A percentile compares a stretch with the other conserved stretches of the same genome.
Evolutionary conservation across 2,113 vertebrate species (phyloP).

Genomic region (Eulemur rufifrons): DNA sequence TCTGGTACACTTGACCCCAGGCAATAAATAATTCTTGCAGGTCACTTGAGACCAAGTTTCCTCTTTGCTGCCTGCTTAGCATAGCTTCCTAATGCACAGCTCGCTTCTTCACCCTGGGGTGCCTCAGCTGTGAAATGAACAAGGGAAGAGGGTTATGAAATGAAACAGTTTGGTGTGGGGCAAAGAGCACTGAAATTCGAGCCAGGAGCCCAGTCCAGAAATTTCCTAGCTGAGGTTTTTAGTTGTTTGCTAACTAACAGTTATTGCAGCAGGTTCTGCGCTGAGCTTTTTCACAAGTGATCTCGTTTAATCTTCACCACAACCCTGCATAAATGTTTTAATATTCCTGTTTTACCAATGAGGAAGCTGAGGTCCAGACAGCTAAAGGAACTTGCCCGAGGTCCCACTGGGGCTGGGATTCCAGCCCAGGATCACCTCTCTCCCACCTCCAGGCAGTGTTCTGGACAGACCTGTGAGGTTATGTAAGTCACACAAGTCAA

Average conservation of each 20-base stretch:
- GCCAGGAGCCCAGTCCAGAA: background rate
- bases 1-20: background rate
- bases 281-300: background rate
- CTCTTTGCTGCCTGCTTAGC: background rate
- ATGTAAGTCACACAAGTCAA: background rate
- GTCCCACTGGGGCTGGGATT: background rate
- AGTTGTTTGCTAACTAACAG: background rate
- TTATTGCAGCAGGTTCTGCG: background rate
- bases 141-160: background rate
- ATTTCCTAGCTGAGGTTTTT: background rate
- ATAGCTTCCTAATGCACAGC: background rate
- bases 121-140: background rate
- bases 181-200: background rate
- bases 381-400: background rate
- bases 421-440: background rate
- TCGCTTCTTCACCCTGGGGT: background rate
- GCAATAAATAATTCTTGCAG: background rate
- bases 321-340: background rate
- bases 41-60: conserved; percentile 1
- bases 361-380: background rate
- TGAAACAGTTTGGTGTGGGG: background rate
- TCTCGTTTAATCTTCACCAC: background rate
- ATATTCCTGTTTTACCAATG: background rate
- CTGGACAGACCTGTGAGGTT: background rate
- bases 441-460: background rate